A percentile compares a stretch with the other conserved stretches of the same genome.
Conservation (phyloP, 2,113 vertebrate species). For the Okapia johnstoni region DNA sequence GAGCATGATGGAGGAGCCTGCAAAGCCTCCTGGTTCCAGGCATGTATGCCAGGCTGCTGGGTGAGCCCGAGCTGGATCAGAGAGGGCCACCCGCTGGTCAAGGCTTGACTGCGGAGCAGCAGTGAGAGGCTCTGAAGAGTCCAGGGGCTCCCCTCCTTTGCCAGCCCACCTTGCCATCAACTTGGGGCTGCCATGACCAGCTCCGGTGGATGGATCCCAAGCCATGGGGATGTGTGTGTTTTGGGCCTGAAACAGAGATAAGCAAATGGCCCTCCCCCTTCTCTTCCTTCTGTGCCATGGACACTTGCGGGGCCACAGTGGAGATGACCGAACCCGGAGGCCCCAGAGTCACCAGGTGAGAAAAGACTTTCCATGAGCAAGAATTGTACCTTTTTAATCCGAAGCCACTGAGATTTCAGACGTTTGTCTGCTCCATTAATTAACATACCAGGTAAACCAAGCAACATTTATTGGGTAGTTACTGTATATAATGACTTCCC, state of each 20-base stretch:
- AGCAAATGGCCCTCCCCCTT: rapidly evolving
- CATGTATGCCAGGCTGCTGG: neutral
- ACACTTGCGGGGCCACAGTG: neutral
- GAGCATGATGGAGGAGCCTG: neutral
- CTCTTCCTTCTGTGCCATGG: neutral
- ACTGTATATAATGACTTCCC: neutral
- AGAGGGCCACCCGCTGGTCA: neutral
- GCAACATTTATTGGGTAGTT: neutral
- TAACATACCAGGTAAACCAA: neutral
- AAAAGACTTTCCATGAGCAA: neutral
- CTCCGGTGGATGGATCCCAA: neutral
- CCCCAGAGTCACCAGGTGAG: neutral
- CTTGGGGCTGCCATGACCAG: neutral
- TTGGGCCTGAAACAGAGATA: neutral
- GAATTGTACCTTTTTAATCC: neutral
- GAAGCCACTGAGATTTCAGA: neutral
- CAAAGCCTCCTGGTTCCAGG: neutral
- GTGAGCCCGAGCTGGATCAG: rapidly evolving
- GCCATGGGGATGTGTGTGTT: neutral
- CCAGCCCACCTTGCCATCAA: too few species aligned
- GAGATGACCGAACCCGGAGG: neutral
- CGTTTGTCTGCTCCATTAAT: neutral
- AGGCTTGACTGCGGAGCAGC: neutral
- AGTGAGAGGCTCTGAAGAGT: too few species aligned
- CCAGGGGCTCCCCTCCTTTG: neutral